A percentile compares a stretch with the other conserved stretches of the same genome.
Evolutionary conservation across 2,113 vertebrate genomes (phyloP).

Genomic region (Isichthys henryi): DNA sequence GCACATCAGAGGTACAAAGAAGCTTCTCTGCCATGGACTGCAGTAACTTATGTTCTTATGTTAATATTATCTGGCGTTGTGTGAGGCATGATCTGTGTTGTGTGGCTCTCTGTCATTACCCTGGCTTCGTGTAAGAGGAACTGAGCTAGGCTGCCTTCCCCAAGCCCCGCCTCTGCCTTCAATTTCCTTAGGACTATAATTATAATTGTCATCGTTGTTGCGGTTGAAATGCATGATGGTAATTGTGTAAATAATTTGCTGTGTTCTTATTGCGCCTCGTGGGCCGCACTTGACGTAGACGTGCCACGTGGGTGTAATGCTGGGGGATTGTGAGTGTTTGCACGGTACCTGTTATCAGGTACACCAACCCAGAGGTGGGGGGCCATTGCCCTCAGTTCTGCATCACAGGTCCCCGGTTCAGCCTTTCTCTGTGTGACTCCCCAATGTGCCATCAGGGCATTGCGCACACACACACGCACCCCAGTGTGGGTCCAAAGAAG

Average conservation of each 20-base stretch:
- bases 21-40: background rate
- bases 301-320: background rate
- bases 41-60: background rate
- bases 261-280: background rate
- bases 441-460: background rate
- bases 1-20: background rate
- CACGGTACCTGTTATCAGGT: background rate
- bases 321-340: background rate
- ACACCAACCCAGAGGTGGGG: background rate
- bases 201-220: constrained; percentile 15
- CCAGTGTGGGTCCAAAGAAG: background rate
- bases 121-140: background rate
- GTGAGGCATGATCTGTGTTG: background rate
- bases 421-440: background rate
- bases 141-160: background rate
- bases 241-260: constrained; percentile 33
- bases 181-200: constrained; percentile 12
- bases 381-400: background rate
- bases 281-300: background rate
- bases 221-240: constrained; percentile 40
- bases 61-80: background rate
- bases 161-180: background rate
- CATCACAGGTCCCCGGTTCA: background rate
- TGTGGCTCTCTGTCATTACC: background rate
- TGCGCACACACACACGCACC: background rate